These are phyloP conservation scores for Cacoxenus indagator DNA, from an alignment of 2,888 invertebrate genomes.

Conservation along the genomic window DNA sequence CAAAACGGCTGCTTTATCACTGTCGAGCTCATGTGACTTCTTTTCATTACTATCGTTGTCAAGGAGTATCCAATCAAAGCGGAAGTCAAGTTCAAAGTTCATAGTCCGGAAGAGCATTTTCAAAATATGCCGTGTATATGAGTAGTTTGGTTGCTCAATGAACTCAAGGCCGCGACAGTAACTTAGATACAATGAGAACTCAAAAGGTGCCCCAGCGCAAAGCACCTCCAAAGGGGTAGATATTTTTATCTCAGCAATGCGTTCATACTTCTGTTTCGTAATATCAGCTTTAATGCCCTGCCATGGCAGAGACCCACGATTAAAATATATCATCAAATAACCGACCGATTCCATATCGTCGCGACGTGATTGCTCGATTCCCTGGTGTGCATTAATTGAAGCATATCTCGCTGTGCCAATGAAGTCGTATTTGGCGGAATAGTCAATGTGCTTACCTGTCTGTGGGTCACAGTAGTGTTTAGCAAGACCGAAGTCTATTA, in stretches of 20 bases:
- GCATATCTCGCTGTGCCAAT: slow-evolving; percentile 53
- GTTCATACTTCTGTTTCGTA: slow-evolving; percentile 44
- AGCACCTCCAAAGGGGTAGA: slow-evolving; percentile 31
- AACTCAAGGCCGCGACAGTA: slow-evolving; percentile 49
- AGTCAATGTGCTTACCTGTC: slow-evolving; percentile 39
- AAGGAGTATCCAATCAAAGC: slow-evolving; percentile 43
- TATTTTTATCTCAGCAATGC: slow-evolving; percentile 45
- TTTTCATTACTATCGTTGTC: too few relatives aligned
- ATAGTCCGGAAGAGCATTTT: slow-evolving; percentile 35
- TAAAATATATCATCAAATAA: slow-evolving; percentile 48
- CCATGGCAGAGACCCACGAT: slow-evolving; percentile 46
- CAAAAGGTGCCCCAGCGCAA: slow-evolving; percentile 39
- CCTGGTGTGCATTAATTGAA: slow-evolving; percentile 47
- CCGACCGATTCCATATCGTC: slow-evolving; percentile 51
- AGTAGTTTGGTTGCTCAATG: slow-evolving; percentile 45
- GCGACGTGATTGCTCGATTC: slow-evolving; percentile 48
- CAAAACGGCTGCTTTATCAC: too few relatives aligned
- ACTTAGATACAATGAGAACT: slow-evolving; percentile 46
- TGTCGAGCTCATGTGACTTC: too few relatives aligned
- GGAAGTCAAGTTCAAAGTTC: slow-evolving; percentile 31
- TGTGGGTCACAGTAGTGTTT: slow-evolving; percentile 43
- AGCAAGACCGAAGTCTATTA: slow-evolving; percentile 53
- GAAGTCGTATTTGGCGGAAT: slow-evolving; percentile 39
- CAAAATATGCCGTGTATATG: slow-evolving; percentile 45
- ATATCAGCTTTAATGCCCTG: slow-evolving; percentile 45